Conservation (phyloP, 2,113 vertebrate genomes). For the Thinocorus orbignyianus region DNA sequence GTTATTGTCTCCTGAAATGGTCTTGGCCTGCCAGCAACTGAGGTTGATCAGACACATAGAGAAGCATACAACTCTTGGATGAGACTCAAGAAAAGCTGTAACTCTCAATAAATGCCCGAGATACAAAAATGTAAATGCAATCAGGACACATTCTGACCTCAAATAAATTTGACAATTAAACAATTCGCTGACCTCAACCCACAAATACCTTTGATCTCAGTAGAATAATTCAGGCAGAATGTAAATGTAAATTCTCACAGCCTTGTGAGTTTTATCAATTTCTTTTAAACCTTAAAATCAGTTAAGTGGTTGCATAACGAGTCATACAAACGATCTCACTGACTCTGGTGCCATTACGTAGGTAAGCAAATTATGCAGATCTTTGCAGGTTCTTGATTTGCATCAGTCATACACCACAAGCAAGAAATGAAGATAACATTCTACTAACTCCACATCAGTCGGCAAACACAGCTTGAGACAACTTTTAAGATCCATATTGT, state of each 20-base stretch:
- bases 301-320: not conserved
- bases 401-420: not conserved
- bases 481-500: not conserved
- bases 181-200: not conserved
- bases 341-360: not conserved
- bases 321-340: not conserved
- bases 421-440: not conserved
- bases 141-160: not conserved
- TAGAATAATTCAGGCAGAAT: not conserved
- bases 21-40: not conserved
- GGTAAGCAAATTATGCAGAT: not conserved
- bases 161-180: not conserved
- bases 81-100: not conserved
- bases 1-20: not conserved
- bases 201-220: not conserved
- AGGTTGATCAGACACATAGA: not conserved
- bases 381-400: not conserved
- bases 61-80: not conserved
- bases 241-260: not conserved
- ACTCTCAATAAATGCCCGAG: not conserved
- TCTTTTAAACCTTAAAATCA: not conserved
- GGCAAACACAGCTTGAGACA: fast-evolving
- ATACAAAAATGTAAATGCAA: not conserved
- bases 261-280: not conserved
- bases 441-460: not conserved